These are phyloP conservation scores for Theretra japonica DNA, from an alignment of 2,888 invertebrate genomes.

Conservation along the genomic window DNA sequence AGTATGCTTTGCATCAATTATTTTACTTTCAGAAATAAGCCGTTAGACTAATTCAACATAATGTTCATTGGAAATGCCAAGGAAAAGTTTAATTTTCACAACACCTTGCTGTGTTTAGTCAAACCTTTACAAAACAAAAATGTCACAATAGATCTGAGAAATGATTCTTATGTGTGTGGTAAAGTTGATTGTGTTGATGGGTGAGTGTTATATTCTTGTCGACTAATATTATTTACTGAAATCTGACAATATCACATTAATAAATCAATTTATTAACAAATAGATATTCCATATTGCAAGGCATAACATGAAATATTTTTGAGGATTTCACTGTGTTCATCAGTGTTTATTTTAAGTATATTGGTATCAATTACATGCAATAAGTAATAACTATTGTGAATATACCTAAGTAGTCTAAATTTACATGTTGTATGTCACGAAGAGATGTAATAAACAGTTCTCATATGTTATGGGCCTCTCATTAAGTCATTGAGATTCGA, in stretches of 20 bases:
- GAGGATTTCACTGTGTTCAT: too few relatives aligned
- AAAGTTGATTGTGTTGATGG: slow-evolving; percentile 86
- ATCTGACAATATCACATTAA: too few relatives aligned
- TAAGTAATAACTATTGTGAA: too few relatives aligned
- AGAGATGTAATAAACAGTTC: not conserved
- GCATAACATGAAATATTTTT: too few relatives aligned
- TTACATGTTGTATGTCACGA: too few relatives aligned
- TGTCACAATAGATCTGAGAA: slow-evolving; percentile 87
- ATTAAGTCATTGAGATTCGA: too few relatives aligned
- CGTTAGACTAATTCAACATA: slow-evolving; percentile 5
- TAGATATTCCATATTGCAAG: too few relatives aligned
- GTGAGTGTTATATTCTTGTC: slow-evolving; percentile 61
- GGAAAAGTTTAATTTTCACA: slow-evolving; percentile 81
- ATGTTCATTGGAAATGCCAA: slow-evolving; percentile 69
- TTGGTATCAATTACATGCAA: too few relatives aligned
- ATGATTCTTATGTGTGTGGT: slow-evolving; percentile 87
- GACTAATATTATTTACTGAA: not conserved
- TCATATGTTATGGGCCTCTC: not conserved
- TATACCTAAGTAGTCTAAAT: too few relatives aligned
- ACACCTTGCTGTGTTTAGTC: slow-evolving; percentile 86
- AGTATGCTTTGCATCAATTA: not conserved
- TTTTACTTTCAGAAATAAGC: slow-evolving; percentile 14
- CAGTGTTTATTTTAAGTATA: too few relatives aligned
- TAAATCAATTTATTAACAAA: too few relatives aligned
- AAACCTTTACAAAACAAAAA: slow-evolving; percentile 85